A percentile compares a stretch with the other conserved stretches of the same genome.
Evolutionary conservation across 2,797 vertebrate species (phyloP).

Genomic region (Lepus townsendii): DNA sequence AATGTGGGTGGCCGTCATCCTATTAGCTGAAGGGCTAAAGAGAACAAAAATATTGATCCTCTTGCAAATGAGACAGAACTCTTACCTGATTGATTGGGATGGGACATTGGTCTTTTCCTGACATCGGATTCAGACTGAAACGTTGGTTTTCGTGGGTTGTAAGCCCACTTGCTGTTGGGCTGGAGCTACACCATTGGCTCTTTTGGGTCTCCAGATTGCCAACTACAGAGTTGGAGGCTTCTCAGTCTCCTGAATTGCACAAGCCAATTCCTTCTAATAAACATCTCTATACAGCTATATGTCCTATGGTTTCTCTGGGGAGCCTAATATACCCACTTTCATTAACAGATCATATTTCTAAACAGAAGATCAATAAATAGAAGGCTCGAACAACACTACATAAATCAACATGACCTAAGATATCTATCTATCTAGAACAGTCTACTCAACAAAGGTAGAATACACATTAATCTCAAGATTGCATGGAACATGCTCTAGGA

Average conservation of each 20-base stretch:
- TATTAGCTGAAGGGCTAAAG: background rate
- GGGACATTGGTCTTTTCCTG: background rate
- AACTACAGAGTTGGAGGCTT: background rate
- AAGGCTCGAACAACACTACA: background rate
- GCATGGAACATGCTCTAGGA: too few species aligned
- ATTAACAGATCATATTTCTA: background rate
- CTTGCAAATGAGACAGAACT: background rate
- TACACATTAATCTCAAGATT: background rate
- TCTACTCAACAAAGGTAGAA: background rate
- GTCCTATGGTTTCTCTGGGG: background rate
- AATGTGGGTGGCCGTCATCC: background rate
- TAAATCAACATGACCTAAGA: background rate
- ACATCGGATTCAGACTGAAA: background rate
- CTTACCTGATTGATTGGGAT: background rate
- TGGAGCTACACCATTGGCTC: background rate
- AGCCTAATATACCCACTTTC: background rate
- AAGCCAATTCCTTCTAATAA: background rate
- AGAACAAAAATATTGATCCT: background rate
- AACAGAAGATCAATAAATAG: background rate
- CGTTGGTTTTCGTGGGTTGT: background rate
- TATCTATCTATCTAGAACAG: background rate
- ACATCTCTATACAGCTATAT: background rate
- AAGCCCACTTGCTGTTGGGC: background rate
- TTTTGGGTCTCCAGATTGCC: background rate
- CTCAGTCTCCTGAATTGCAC: background rate